These are phyloP conservation scores for Gnathonemus longibarbis DNA, from an alignment of 2,113 vertebrate species.

Conservation along the genomic window DNA sequence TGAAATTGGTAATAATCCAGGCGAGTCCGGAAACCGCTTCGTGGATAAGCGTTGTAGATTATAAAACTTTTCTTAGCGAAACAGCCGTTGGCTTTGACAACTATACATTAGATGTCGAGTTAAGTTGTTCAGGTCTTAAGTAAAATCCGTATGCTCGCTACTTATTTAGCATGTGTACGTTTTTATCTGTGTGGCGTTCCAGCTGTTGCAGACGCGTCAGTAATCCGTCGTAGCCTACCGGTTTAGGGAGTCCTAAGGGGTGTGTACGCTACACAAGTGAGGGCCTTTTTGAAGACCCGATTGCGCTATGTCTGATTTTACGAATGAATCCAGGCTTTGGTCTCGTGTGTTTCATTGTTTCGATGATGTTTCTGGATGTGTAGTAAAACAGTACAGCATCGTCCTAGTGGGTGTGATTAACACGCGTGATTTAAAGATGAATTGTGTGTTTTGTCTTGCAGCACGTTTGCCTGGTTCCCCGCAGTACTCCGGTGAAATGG, in stretches of 20 bases:
- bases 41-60: neutral
- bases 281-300: neutral
- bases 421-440: conserved; percentile 2
- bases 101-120: neutral
- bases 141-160: neutral
- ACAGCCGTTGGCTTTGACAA: neutral
- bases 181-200: neutral
- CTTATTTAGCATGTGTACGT: neutral
- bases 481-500: conserved; percentile 66
- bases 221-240: neutral
- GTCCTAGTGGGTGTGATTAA: neutral
- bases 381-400: neutral
- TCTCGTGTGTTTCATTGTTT: neutral
- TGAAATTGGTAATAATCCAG: neutral
- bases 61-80: neutral
- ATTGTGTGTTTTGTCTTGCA: conserved; percentile 62
- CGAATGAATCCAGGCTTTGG: neutral
- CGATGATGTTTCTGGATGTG: neutral
- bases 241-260: neutral
- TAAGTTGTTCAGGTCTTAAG: neutral
- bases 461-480: conserved; percentile 44
- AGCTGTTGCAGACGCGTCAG: neutral
- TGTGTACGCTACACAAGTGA: neutral
- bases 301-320: neutral
- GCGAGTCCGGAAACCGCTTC: neutral